Percentiles rank a stretch among this genome's conserved stretches.
Conservation (phyloP, 2,113 vertebrate genomes). For the Macaca mulatta region DNA sequence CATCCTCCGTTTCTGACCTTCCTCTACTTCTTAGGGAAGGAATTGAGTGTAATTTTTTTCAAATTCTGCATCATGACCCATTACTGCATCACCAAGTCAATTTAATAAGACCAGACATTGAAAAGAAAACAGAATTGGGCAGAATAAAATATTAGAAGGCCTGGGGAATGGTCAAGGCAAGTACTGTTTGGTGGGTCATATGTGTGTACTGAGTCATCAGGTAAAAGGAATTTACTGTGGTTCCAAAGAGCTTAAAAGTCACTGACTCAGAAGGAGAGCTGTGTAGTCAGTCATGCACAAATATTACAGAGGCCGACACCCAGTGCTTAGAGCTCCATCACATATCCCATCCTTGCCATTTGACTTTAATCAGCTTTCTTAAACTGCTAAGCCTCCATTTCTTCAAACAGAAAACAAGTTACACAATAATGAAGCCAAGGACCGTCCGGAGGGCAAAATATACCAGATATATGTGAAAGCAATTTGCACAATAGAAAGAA, state of each 20-base stretch:
- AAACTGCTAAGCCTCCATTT: neutral
- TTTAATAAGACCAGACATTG: neutral
- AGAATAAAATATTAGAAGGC: neutral
- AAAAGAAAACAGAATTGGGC: neutral
- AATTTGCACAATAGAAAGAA: neutral
- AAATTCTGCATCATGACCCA: neutral
- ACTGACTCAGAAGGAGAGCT: fast-evolving
- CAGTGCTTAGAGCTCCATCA: neutral
- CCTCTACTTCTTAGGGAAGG: neutral
- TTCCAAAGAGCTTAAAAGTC: neutral
- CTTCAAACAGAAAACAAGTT: neutral
- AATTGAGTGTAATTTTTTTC: neutral
- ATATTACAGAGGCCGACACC: neutral
- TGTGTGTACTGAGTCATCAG: neutral
- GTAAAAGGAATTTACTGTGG: neutral
- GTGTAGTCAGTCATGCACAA: neutral
- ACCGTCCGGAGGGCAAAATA: neutral
- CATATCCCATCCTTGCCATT: neutral
- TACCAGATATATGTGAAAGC: neutral
- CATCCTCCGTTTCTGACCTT: neutral
- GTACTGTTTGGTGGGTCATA: neutral
- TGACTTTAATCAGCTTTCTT: neutral
- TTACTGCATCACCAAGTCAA: neutral
- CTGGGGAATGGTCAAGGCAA: neutral
- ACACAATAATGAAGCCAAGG: neutral